Base-by-base conservation (phyloP, 2,113 vertebrate genomes). In the Mastomys natalensis region DNA sequence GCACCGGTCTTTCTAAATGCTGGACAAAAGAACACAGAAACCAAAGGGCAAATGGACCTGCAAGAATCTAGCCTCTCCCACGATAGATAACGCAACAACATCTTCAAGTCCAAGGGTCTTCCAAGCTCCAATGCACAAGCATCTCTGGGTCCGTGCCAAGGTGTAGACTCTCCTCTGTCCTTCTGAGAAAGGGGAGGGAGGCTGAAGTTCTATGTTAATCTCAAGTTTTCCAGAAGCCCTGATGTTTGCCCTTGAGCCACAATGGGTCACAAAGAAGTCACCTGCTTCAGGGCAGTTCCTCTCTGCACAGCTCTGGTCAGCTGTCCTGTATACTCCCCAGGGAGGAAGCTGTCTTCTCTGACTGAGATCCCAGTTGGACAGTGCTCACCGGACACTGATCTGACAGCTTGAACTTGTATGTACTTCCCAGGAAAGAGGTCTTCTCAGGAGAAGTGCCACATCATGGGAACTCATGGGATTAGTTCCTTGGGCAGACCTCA, bases 301-400 rank as follows among this genome's bases (percentile, higher is more conserved):
- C 17, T 73, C 58, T 7, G 19, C 62, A 22, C 53, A 51, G 97
- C 92, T 26, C n/a, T 34, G 58, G n/a, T 73, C 64, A 73, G 85
- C 62, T 13, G 5, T 26, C 77, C 82, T 17, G 6, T 1, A 77
- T 51, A 55, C 22, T 48, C 92, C 86, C 51, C 78, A 17, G 16
- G 40, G 53, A 37, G 53, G 48, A 34, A 22, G 53, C 74, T 40
- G 6, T 34, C 62, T 68, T 19, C 31, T 40, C 68, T 3, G 15
- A 51, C 53, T 12, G 24, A 70, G 55, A 1, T 2, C 40, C 12
- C 55, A 10, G 43, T 5, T 0, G 24, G 73, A 24, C 74, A 15
- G 43, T 45, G 16, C 34, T 11, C 0, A 7, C 19, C 1, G 0
- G 60, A 51, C 1, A 9, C 15, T 11, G 4, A 60, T 5, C 53